phyloP scores from a whole-genome alignment of 2,888 invertebrate genomes.

The Hecatera dysodea region DNA sequence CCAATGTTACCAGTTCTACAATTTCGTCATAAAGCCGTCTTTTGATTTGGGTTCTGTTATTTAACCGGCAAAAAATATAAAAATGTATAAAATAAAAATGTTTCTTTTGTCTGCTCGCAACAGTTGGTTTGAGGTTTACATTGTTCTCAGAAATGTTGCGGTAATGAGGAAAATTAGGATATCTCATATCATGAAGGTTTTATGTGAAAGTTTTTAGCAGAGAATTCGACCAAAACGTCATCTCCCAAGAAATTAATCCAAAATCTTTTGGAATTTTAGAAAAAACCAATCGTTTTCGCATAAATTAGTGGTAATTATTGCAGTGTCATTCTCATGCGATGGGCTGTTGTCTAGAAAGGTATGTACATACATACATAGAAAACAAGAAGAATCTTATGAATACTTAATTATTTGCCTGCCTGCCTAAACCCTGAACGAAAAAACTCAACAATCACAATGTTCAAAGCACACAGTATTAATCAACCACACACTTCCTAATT shows the following conservation, averaged over 20 bases:
- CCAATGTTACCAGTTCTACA: slow-evolving; percentile 62
- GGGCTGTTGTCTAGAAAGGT: neutral
- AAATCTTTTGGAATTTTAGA: too few relatives aligned
- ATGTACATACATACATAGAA: too few relatives aligned
- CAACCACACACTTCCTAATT: slow-evolving; percentile 47
- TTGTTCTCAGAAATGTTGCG: slow-evolving; percentile 32
- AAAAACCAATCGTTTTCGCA: neutral
- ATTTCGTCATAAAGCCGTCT: slow-evolving; percentile 75
- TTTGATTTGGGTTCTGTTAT: slow-evolving; percentile 83
- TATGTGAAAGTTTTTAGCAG: neutral
- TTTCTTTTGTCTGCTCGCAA: slow-evolving; percentile 65
- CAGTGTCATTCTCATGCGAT: neutral
- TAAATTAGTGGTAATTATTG: neutral
- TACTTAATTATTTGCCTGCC: too few relatives aligned
- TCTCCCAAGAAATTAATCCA: neutral
- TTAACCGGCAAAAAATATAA: slow-evolving; percentile 71
- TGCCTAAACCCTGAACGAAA: too few relatives aligned
- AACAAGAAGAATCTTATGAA: too few relatives aligned
- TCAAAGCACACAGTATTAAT: slow-evolving; percentile 41
- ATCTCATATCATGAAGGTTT: neutral
- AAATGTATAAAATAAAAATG: slow-evolving; percentile 59
- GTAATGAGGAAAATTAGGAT: slow-evolving; percentile 27
- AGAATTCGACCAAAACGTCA: neutral
- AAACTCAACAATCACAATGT: neutral
- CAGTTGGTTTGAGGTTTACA: slow-evolving; percentile 65